Evolutionary conservation across 2,113 vertebrate species (phyloP).

Genomic region (Istiophorus platypterus): DNA sequence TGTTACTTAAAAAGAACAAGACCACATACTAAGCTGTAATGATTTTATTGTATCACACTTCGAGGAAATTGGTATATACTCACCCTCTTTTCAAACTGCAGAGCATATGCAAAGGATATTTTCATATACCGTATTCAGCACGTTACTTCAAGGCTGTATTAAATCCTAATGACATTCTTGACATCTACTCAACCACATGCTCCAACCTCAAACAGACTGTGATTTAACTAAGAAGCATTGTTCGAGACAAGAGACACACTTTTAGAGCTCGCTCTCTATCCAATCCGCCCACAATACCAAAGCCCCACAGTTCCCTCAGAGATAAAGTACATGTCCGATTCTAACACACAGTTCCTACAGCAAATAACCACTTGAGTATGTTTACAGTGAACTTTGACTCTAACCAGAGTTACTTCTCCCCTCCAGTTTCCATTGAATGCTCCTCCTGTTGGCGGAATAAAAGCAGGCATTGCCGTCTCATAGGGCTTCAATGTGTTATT

Average conservation of each 20-base stretch:
- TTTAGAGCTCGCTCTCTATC: constrained; percentile 47
- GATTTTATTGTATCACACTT: background rate
- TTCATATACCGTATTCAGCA: background rate
- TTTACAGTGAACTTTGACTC: constrained; percentile 54
- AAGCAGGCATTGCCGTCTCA: constrained; percentile 59
- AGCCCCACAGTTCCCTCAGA: constrained; percentile 52
- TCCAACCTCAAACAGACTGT: constrained; percentile 68
- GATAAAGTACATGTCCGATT: constrained; percentile 41
- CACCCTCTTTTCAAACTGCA: background rate
- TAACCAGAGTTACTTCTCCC: constrained; percentile 42
- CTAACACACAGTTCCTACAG: constrained; percentile 42
- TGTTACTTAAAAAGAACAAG: background rate
- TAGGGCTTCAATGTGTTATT: constrained; percentile 75
- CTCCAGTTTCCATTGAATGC: constrained; percentile 56
- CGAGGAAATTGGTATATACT: background rate
- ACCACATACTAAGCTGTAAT: background rate
- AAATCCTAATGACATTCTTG: background rate
- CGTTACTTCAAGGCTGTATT: background rate
- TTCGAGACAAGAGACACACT: constrained; percentile 72
- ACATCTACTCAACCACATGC: constrained; percentile 49
- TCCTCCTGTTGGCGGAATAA: constrained; percentile 57
- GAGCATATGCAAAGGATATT: background rate
- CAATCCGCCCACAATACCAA: constrained; percentile 55
- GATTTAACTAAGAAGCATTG: constrained; percentile 68
- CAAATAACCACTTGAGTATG: constrained; percentile 62